Percentiles rank a stretch among this genome's conserved stretches.
These are phyloP conservation scores for human DNA, from an alignment of 2,113 vertebrate species.

Conservation along the genomic window DNA sequence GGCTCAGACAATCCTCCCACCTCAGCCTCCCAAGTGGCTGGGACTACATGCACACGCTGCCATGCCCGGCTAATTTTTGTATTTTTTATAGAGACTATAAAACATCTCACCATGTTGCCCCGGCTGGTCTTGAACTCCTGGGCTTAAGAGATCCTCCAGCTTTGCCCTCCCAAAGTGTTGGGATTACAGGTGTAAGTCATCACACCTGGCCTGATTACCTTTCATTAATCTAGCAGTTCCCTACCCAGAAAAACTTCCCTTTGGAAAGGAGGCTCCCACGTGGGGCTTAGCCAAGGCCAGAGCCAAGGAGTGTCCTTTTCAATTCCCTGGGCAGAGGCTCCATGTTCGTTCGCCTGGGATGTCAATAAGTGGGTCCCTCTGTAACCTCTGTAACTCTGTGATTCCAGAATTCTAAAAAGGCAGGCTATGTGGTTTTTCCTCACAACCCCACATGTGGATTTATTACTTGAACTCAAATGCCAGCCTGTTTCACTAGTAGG, in stretches of 20 bases:
- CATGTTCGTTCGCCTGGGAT: background rate
- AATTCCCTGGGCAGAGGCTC: background rate
- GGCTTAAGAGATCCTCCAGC: too few species aligned
- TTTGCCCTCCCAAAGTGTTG: too few species aligned
- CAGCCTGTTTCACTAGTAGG: background rate
- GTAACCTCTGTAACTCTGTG: background rate
- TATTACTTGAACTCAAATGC: background rate
- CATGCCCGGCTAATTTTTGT: too few species aligned
- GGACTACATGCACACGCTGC: too few species aligned
- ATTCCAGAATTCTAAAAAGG: conserved; percentile 11
- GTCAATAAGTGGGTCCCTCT: background rate
- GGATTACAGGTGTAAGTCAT: too few species aligned
- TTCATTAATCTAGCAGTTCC: background rate
- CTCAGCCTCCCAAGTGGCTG: too few species aligned
- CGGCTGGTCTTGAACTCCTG: too few species aligned
- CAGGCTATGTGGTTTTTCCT: background rate
- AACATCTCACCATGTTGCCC: too few species aligned
- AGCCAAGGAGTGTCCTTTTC: background rate
- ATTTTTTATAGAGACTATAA: too few species aligned
- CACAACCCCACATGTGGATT: background rate
- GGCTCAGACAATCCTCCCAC: too few species aligned
- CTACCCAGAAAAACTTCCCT: background rate
- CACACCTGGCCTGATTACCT: background rate
- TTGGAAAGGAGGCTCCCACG: background rate
- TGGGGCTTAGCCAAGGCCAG: background rate